Evolutionary conservation across 2,113 vertebrate species (phyloP).

Genomic region (Mus musculus): GRCm39 chr15:89141501-89142000

Average conservation of each 20-base stretch:
- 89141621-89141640: background rate
- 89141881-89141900: background rate
- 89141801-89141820: background rate
- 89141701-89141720: background rate
- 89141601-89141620: background rate
- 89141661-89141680: background rate
- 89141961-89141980: background rate
- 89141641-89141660: background rate
- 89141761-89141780: background rate
- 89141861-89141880: too few relatives aligned
- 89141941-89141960: background rate
- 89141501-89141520: background rate
- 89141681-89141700: background rate
- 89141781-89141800: background rate
- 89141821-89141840: background rate
- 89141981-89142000: too few relatives aligned
- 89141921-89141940: background rate
- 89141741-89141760: background rate
- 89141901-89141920: background rate
- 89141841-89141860: accelerated
- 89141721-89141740: background rate
- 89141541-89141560: background rate
- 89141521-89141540: accelerated
- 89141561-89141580: background rate
- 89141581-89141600: background rate